Conservation (phyloP, 2,888 invertebrate genomes). For the Eristalis arbustorum region DNA sequence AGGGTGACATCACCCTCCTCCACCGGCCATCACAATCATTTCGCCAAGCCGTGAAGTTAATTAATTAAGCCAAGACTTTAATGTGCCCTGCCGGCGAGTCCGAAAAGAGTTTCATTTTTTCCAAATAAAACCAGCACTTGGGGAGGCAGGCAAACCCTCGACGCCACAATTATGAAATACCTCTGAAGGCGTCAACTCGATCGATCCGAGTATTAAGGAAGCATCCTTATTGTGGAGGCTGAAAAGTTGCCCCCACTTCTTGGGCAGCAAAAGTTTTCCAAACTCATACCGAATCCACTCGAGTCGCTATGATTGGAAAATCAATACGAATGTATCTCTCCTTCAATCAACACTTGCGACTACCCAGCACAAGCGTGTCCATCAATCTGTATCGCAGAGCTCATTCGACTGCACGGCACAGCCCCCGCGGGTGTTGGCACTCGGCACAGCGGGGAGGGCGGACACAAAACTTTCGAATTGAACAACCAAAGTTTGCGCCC, state of each 20-base stretch:
- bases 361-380: background rate
- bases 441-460: background rate
- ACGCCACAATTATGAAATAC: too few relatives aligned
- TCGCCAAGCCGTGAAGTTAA: too few relatives aligned
- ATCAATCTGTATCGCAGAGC: slow-evolving; percentile 16
- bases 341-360: slow-evolving; percentile 52
- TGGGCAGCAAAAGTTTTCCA: slow-evolving; percentile 11
- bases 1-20: too few relatives aligned
- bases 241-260: background rate
- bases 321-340: slow-evolving; percentile 46
- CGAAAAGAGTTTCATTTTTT: too few relatives aligned
- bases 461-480: slow-evolving; percentile 12
- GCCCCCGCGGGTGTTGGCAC: background rate
- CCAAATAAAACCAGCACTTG: too few relatives aligned
- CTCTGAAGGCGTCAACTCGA: background rate
- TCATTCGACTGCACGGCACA: background rate
- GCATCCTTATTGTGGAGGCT: background rate
- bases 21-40: too few relatives aligned
- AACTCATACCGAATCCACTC: background rate
- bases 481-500: slow-evolving; percentile 35
- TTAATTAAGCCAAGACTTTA: too few relatives aligned
- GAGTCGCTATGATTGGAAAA: slow-evolving; percentile 35
- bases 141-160: too few relatives aligned
- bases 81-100: too few relatives aligned
- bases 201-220: slow-evolving; percentile 10